Conservation (phyloP, 1,140 invertebrate genomes). For the Trichogramma pretiosum region DNA sequence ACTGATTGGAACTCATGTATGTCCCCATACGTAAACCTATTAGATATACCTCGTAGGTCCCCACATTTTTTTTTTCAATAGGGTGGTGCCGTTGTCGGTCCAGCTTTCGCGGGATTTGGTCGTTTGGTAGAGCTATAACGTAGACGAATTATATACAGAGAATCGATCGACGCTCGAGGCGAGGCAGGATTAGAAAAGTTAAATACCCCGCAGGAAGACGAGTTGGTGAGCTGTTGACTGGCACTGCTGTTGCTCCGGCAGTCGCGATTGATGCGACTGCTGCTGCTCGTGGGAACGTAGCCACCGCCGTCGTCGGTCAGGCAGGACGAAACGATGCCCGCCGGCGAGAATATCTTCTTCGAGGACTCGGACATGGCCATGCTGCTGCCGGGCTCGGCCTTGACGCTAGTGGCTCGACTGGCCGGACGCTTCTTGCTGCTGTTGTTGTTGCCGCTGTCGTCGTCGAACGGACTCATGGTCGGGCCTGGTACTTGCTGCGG, state of each 20-base stretch:
- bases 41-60: too few species aligned
- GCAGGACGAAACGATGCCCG: conserved; percentile 27
- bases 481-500: background rate
- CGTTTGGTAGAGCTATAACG: too few species aligned
- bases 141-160: too few species aligned
- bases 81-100: too few species aligned
- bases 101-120: too few species aligned
- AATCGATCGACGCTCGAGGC: too few species aligned
- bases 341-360: conserved; percentile 41
- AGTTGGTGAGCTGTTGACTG: conserved; percentile 20
- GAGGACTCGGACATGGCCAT: conserved; percentile 49
- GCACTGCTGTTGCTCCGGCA: conserved; percentile 32
- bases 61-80: too few species aligned
- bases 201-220: conserved; percentile 8
- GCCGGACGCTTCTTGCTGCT: conserved; percentile 36
- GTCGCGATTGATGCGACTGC: conserved; percentile 38
- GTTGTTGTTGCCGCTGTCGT: conserved; percentile 2
- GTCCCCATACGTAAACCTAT: too few species aligned
- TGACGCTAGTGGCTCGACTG: conserved; percentile 53
- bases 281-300: conserved; percentile 37
- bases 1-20: too few species aligned
- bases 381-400: conserved; percentile 53
- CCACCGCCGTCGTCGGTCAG: conserved; percentile 27
- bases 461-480: background rate
- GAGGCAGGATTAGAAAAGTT: background rate